Evolutionary conservation across 2,888 invertebrate species (phyloP).

Genomic region (Eupelmus urozonus): DNA sequence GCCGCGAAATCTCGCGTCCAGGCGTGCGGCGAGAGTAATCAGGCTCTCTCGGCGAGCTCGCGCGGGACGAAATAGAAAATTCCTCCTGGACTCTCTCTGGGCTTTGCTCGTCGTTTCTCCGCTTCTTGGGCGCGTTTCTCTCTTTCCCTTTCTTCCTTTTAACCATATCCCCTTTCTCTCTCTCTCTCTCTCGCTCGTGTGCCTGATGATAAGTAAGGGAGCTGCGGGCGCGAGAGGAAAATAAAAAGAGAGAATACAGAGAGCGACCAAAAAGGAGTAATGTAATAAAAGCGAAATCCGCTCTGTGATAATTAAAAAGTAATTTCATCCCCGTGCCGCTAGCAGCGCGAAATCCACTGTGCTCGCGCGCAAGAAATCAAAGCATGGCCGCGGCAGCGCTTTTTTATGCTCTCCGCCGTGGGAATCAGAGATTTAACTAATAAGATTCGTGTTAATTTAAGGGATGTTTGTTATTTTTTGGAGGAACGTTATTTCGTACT

Average conservation of each 20-base stretch:
- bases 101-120: conserved; percentile 1
- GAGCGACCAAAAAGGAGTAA: conserved; percentile 39
- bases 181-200: conserved; percentile 3
- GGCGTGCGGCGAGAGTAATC: conserved; percentile 61
- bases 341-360: conserved; percentile 47
- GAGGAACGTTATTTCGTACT: too few relatives aligned
- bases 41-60: too few relatives aligned
- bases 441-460: too few relatives aligned
- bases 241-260: conserved; percentile 34
- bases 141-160: conserved; percentile 15
- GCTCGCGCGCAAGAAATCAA: conserved; percentile 45
- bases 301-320: conserved; percentile 61
- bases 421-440: too few relatives aligned
- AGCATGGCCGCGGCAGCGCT: conserved; percentile 25
- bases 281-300: conserved; percentile 60
- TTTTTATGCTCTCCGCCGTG: too few relatives aligned
- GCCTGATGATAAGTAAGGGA: conserved; percentile 57
- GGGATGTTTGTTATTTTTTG: too few relatives aligned
- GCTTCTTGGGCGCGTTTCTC: conserved; percentile 9
- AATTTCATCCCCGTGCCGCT: conserved; percentile 55
- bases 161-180: conserved; percentile 10
- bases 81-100: conserved; percentile 64
- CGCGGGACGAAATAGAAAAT: conserved; percentile 69
- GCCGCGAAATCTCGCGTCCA: conserved; percentile 60
- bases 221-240: conserved; percentile 11